phyloP scores from a whole-genome alignment of 2,888 invertebrate species.

The Sclerodermus sp. region DNA sequence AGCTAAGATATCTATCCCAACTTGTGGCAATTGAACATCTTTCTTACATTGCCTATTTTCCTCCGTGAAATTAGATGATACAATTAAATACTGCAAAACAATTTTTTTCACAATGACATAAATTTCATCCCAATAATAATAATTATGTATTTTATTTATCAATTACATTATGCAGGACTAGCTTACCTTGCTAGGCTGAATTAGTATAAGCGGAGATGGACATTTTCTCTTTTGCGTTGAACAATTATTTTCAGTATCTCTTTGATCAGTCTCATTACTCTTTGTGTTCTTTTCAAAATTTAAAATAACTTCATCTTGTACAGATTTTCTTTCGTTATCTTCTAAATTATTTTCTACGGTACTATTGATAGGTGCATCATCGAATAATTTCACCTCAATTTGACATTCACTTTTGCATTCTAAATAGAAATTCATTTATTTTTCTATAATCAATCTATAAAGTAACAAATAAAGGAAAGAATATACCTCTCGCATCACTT shows the following conservation, averaged over 20 bases:
- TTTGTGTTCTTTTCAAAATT: slow-evolving; percentile 3
- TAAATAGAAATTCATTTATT: not conserved
- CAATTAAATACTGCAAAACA: slow-evolving; percentile 24
- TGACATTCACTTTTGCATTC: not conserved
- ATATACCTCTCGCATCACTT: slow-evolving; percentile 33
- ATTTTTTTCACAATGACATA: not conserved
- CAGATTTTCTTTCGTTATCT: not conserved
- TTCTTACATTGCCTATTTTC: slow-evolving; percentile 12
- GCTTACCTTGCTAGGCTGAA: slow-evolving; percentile 27
- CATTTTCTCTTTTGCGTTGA: slow-evolving; percentile 21
- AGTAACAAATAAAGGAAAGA: not conserved
- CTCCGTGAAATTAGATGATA: slow-evolving; percentile 24
- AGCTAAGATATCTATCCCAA: slow-evolving; percentile 2
- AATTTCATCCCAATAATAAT: not conserved
- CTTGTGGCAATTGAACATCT: not conserved
- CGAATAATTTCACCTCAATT: too few species aligned
- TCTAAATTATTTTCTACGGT: not conserved
- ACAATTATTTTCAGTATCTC: slow-evolving; percentile 11
- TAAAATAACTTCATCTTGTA: not conserved
- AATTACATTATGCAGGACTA: not conserved
- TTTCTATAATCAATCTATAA: not conserved
- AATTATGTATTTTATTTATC: not conserved
- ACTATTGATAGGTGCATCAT: too few species aligned
- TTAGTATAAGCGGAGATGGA: slow-evolving; percentile 21
- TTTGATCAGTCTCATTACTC: slow-evolving; percentile 15